Evolutionary conservation across 2,797 vertebrate species (phyloP).

Genomic region (Odontamblyopus rebecca): DNA sequence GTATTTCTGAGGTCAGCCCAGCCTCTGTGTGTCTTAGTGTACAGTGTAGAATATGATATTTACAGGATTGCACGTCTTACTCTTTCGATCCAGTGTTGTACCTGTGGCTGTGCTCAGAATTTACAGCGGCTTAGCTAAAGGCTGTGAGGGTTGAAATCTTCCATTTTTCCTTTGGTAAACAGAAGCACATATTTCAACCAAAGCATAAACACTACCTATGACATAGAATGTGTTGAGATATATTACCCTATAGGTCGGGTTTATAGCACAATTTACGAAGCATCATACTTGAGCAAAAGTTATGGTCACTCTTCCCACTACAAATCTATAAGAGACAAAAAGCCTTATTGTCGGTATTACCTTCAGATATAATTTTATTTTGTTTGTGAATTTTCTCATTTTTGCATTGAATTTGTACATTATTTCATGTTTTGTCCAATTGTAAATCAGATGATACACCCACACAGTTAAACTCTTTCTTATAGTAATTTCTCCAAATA

Average conservation of each 20-base stretch:
- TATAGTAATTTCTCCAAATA: neutral
- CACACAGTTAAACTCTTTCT: neutral
- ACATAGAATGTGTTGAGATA: neutral
- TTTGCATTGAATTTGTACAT: neutral
- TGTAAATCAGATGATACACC: neutral
- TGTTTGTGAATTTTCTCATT: too few species aligned
- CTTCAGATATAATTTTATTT: too few species aligned
- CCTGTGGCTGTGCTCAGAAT: constrained; percentile 19
- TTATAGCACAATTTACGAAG: too few species aligned
- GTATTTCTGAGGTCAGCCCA: constrained; percentile 41
- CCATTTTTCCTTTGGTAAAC: neutral
- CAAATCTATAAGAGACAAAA: too few species aligned
- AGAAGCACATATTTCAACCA: neutral
- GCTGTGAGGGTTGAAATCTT: constrained; percentile 8
- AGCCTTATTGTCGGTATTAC: too few species aligned
- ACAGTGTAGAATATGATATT: constrained; percentile 21
- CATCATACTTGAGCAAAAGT: too few species aligned
- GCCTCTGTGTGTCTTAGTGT: constrained; percentile 19
- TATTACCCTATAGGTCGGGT: neutral
- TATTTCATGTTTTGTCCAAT: neutral
- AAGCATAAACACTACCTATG: neutral
- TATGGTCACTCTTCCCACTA: too few species aligned
- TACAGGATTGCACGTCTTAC: constrained; percentile 14
- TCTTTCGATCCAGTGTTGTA: constrained; percentile 3
- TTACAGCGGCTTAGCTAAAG: constrained; percentile 16